phyloP scores from a whole-genome alignment of 2,888 invertebrate species.

The Tetragnatha montana region DNA sequence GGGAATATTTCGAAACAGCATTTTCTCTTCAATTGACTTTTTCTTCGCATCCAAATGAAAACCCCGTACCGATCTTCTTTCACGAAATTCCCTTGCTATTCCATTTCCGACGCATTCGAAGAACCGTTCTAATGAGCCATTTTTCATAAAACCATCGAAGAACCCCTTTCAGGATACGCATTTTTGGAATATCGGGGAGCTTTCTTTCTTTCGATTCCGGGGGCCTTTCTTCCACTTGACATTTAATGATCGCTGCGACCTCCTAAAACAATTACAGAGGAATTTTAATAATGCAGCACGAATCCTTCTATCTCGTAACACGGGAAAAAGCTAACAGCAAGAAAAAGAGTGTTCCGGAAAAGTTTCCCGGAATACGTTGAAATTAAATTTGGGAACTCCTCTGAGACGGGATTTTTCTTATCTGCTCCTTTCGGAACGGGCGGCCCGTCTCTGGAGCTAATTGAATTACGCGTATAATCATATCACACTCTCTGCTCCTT shows the following conservation, averaged over 20 bases:
- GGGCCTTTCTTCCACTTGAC: neutral
- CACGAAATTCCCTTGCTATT: neutral
- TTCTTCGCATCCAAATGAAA: too few species aligned
- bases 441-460: constrained; percentile 26
- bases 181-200: neutral
- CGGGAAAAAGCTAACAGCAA: neutral
- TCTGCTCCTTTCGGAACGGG: constrained; percentile 6
- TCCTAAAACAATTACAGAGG: constrained; percentile 26
- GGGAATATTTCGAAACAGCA: too few species aligned
- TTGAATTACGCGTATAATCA: constrained; percentile 66
- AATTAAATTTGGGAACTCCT: constrained; percentile 54
- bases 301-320: neutral
- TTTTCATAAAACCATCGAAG: neutral
- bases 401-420: constrained; percentile 26
- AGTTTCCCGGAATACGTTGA: constrained; percentile 37
- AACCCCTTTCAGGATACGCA: neutral
- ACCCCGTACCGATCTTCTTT: neutral
- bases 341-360: constrained; percentile 9
- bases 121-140: neutral
- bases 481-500: constrained; percentile 36
- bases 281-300: constrained; percentile 26
- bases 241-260: neutral
- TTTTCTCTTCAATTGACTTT: too few species aligned
- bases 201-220: neutral
- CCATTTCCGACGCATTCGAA: neutral